phyloP scores from a whole-genome alignment of 2,888 invertebrate genomes.

The Polylopha cassiicola region DNA sequence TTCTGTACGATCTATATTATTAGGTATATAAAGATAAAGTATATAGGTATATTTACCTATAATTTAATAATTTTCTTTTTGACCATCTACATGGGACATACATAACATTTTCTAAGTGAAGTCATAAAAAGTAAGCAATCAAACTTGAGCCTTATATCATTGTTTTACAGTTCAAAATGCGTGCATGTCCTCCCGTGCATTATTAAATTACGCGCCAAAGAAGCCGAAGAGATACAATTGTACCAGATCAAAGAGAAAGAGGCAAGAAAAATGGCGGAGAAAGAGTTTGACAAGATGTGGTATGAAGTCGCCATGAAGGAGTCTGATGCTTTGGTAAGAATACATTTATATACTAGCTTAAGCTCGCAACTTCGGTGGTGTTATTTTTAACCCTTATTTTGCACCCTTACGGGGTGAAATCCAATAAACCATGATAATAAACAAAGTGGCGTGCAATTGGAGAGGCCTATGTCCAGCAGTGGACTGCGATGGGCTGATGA shows the following conservation, averaged over 20 bases:
- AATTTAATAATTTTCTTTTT: not conserved
- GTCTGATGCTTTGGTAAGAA: conserved; percentile 63
- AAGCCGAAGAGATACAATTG: conserved; percentile 73
- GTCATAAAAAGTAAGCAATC: too few relatives aligned
- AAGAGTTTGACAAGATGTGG: conserved; percentile 79
- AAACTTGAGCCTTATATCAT: too few relatives aligned
- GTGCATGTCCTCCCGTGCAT: conserved; percentile 56
- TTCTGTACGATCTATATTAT: too few relatives aligned
- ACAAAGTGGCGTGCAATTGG: too few relatives aligned
- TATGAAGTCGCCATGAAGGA: conserved; percentile 77
- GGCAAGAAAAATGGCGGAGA: conserved; percentile 67
- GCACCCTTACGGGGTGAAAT: too few relatives aligned
- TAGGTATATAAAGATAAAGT: not conserved
- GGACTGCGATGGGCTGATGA: too few relatives aligned
- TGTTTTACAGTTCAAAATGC: conserved; percentile 61
- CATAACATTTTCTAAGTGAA: too few relatives aligned
- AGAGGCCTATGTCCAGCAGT: not conserved
- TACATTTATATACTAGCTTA: conserved; percentile 29
- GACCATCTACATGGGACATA: too few relatives aligned
- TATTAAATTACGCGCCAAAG: conserved; percentile 62
- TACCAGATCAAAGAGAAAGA: conserved; percentile 80
- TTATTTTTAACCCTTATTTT: not conserved
- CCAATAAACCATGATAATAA: too few relatives aligned
- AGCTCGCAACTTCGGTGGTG: too few relatives aligned
- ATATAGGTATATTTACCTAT: too few relatives aligned